Evolutionary conservation across 2,797 vertebrate genomes (phyloP), one percentile per base, ranked within the genome.

Genomic region (Lateolabrax maculatus): DNA sequence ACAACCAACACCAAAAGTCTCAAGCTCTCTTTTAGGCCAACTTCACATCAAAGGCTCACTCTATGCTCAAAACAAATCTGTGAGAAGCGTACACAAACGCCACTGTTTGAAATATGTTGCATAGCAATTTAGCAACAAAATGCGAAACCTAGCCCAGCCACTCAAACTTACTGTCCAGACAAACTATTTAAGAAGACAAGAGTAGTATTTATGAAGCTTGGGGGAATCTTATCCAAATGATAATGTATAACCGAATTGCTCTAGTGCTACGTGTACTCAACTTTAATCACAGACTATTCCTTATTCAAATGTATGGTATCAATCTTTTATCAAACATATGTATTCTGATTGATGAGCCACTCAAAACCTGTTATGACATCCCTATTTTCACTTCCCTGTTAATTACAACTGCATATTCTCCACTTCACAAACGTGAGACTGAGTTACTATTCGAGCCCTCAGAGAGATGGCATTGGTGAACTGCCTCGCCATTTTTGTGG

Each of bases 1-100:
- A 83, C 51, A 71, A 85, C 51, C 36, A 77, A 77, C 78, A 81
- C 75, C 69, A 65, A 81, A 87, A 49, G 36, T 78, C 86, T 84
- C 29, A 43, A 67, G 67, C 68, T 75, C 67, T 77, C 64, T 79
- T 87, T 67, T 6, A 36, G 57, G 77, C 52, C 55, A 69, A 66
- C 63, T 75, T 83, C 56, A 76, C 78, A 87, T 86, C 71, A 86
- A 77, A 36, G 58, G n/a, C 60, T 53, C 53, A 37, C 12, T 73
- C 67, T 77, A 3, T 15, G 64, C 65, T 66, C 53, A 27, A 71
- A 81, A 84, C 78, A 75, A 68, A 79, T 76, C 58, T 57, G 57
- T 62, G 52, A 79, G 44, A 77, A 34, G 52, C 5, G 1, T 68
- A 80, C 31, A 78, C 78, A 83, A 78, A 80, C 11, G 61, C 12